Evolutionary conservation across 1,140 invertebrate genomes (phyloP).

Genomic region (Drosophila arizonae): DNA sequence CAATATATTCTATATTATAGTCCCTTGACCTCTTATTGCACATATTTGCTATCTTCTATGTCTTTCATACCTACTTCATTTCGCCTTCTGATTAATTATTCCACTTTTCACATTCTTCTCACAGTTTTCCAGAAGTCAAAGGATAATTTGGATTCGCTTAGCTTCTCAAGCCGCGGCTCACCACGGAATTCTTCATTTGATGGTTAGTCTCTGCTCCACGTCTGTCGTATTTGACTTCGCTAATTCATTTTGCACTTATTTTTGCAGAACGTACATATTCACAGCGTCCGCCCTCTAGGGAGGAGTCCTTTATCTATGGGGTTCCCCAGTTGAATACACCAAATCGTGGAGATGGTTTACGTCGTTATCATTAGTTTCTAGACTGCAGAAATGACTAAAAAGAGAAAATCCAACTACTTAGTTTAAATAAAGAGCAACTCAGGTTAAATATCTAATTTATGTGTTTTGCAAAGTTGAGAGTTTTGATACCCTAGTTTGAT

Average conservation of each 20-base stretch:
- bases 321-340: slow-evolving; percentile 37
- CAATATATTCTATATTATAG: no score
- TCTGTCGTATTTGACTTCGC: background rate
- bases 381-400: slow-evolving; percentile 2
- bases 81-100: background rate
- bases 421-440: background rate
- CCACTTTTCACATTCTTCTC: background rate
- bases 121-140: background rate
- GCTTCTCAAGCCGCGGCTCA: no score
- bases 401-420: slow-evolving; percentile 1
- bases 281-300: background rate
- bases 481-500: background rate
- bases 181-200: background rate
- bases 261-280: slow-evolving; percentile 8
- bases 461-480: background rate
- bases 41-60: background rate
- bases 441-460: slow-evolving; percentile 1
- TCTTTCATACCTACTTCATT: background rate
- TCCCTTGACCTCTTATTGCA: background rate
- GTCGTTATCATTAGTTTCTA: slow-evolving; percentile 32
- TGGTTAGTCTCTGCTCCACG: background rate
- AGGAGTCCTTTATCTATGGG: slow-evolving; percentile 47
- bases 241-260: background rate
- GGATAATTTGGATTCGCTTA: background rate
- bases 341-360: slow-evolving; percentile 14